A percentile compares a stretch with the other conserved stretches of the same genome.
These are phyloP conservation scores for Tenthredo notha DNA, from an alignment of 2,888 invertebrate species.

Conservation along the genomic window DNA sequence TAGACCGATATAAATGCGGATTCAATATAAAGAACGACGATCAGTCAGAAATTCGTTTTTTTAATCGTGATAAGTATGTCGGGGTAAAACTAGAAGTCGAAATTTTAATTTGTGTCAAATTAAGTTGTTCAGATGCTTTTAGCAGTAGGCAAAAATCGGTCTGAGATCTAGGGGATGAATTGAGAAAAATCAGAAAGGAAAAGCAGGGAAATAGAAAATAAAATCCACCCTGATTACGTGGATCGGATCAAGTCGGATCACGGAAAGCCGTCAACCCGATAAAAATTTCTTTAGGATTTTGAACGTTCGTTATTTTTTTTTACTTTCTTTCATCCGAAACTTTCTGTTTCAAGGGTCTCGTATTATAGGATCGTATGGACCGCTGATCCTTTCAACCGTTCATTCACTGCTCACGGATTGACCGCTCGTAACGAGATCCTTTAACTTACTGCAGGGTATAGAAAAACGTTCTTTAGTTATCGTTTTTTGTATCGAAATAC, in stretches of 20 bases:
- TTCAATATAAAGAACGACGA: too few relatives aligned
- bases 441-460: background rate
- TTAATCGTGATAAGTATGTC: too few relatives aligned
- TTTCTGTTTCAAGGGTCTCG: background rate
- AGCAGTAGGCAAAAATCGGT: too few relatives aligned
- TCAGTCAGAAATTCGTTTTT: too few relatives aligned
- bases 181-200: background rate
- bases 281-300: background rate
- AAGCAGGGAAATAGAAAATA: background rate
- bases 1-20: too few relatives aligned
- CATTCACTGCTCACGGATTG: background rate
- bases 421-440: background rate
- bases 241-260: background rate
- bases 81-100: too few relatives aligned
- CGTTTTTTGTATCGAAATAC: too few relatives aligned
- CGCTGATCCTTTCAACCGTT: constrained; percentile 22
- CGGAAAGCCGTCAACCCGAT: background rate
- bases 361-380: background rate
- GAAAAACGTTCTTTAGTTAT: too few relatives aligned
- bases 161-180: background rate
- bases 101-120: too few relatives aligned
- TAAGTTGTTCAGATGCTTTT: too few relatives aligned
- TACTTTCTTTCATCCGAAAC: background rate
- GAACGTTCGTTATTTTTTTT: background rate
- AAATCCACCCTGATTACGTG: background rate